Base-by-base conservation (phyloP, 2,888 invertebrate species). In the Carcina quercana region DNA sequence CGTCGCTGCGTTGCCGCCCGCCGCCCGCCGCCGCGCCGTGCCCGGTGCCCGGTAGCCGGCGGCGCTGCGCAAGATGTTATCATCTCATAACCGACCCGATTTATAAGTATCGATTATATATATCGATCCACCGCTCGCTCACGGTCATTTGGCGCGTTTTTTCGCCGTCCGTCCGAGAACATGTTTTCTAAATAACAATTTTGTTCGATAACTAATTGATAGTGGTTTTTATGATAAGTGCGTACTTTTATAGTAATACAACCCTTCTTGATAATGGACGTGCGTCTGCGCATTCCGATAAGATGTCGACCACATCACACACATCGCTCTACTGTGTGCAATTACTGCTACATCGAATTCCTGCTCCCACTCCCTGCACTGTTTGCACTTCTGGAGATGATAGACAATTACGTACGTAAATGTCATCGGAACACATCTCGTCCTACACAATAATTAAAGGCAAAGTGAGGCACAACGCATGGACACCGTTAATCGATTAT, bases 31-130 rank as follows among this genome's bases (percentile, higher is more conserved):
- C 82, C 82, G 71, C 61, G 69, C 55, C 61, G 54, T 78, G 75
- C 53, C 56, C 69, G 68, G 72, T 76, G 80, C 80, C 78, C 82
- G 71, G 82, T 82, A 82, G 82, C 82, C 82, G 75, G 54, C 72
- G 82, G 82, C 82, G 71, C 61, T 69, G 56, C 61, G 54, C 64
- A 53, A 76, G 82, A 83, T 82, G 67, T 79, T 82, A 83, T 83
- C 82, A 66, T 73, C 76, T 76, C 78, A 76, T 80, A 82, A 80
- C 79, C 66, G 78, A 75, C 68, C 75, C 80, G 78, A 79, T 80
- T 80, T 80, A 80, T 83, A 82, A 75, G 79, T 76, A 80, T 74
- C 80, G 79, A 80, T 80, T 79, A 80, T 79, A 80, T 57, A 68
- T 76, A 80, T 78, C 78, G 78, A 75, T 72, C 68, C 65, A 57